Evolutionary conservation across 2,888 invertebrate species (phyloP).

Genomic region (Eubasilissa splendida): DNA sequence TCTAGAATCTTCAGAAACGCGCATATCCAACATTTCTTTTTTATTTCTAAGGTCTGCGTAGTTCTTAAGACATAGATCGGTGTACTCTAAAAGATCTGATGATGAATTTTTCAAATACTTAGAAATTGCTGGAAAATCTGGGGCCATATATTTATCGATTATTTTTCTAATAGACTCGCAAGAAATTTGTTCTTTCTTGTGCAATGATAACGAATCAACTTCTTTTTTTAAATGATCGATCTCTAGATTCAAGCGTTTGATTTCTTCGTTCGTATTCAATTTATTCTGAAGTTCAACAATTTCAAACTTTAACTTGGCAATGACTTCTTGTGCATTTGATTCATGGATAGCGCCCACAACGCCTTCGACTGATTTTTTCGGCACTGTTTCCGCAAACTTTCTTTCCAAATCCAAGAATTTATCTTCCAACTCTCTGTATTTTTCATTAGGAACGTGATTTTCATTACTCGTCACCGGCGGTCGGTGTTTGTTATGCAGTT

Average conservation of each 20-base stretch:
- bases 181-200: not conserved
- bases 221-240: constrained; percentile 56
- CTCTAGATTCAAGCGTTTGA: constrained; percentile 55
- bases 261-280: constrained; percentile 60
- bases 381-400: constrained; percentile 44
- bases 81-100: constrained; percentile 48
- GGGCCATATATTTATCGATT: constrained; percentile 67
- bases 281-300: constrained; percentile 68
- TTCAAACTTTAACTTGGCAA: constrained; percentile 70
- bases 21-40: constrained; percentile 72
- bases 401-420: constrained; percentile 52
- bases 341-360: constrained; percentile 39
- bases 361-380: constrained; percentile 27
- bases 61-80: constrained; percentile 67
- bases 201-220: constrained; percentile 41
- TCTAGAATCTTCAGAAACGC: constrained; percentile 73
- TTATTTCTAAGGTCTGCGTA: constrained; percentile 74
- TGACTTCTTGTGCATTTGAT: constrained; percentile 61
- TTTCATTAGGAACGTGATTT: constrained; percentile 46
- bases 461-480: constrained; percentile 55
- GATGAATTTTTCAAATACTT: constrained; percentile 55
- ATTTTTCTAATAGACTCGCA: constrained; percentile 39
- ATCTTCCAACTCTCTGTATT: constrained; percentile 54
- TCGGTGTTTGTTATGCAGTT: constrained; percentile 62
- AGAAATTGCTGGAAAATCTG: constrained; percentile 67